A percentile compares a stretch with the other conserved stretches of the same genome.
Conservation (phyloP, 1,140 invertebrate species). For the Vollenhovia emeryi region DNA sequence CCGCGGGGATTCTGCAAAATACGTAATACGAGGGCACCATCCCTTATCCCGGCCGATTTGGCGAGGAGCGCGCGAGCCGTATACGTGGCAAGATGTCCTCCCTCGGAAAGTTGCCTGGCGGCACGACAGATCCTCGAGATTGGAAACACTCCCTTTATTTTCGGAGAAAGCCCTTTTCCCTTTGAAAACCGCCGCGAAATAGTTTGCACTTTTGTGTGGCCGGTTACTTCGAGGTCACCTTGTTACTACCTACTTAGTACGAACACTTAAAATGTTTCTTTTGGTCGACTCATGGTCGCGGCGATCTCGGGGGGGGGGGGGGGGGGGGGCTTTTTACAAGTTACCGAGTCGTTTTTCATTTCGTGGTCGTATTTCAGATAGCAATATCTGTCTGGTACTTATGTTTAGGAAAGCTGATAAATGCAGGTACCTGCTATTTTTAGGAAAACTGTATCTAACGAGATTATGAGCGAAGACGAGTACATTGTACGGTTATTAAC, state of each 20-base stretch:
- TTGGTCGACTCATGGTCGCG: neutral
- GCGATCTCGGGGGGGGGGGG: no score
- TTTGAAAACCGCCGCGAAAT: neutral
- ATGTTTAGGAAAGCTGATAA: no score
- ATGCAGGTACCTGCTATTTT: no score
- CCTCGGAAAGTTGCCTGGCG: neutral
- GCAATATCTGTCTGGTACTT: neutral
- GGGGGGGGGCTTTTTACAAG: no score
- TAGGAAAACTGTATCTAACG: neutral
- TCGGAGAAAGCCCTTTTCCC: neutral
- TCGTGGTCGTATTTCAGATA: no score
- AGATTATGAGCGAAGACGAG: no score
- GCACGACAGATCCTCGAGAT: neutral
- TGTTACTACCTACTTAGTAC: neutral
- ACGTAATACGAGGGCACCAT: neutral
- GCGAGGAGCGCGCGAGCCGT: neutral
- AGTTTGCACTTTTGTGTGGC: neutral
- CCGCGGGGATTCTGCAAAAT: neutral
- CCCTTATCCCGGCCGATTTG: neutral
- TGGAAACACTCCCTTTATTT: neutral
- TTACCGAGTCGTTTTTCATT: no score
- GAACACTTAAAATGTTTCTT: neutral
- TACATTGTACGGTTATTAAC: no score
- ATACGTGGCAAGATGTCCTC: neutral
- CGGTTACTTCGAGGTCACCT: neutral